These are phyloP conservation scores for Polydrusus cervinus DNA, from an alignment of 2,888 invertebrate species.

Conservation along the genomic window DNA sequence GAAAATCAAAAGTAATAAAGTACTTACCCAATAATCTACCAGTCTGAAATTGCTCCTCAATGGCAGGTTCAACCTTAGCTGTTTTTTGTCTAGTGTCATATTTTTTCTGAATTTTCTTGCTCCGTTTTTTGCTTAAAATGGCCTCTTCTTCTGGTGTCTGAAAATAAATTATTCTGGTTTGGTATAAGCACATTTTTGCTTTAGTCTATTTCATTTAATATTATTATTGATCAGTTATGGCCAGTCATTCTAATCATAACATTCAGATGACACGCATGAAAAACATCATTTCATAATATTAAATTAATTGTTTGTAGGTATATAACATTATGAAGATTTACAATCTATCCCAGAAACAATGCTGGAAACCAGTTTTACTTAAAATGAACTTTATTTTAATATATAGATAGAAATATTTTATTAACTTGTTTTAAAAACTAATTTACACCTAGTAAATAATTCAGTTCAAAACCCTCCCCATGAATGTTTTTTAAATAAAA, in stretches of 20 bases:
- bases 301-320: no score
- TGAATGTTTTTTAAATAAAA: no score
- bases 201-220: neutral
- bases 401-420: constrained; percentile 1
- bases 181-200: neutral
- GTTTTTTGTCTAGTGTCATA: constrained; percentile 93
- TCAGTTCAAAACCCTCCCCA: no score
- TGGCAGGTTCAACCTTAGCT: constrained; percentile 93
- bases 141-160: constrained; percentile 96
- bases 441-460: no score
- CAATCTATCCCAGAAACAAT: no score
- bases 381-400: no score
- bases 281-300: constrained; percentile 67
- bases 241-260: constrained; percentile 59
- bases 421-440: no score
- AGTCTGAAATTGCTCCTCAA: constrained; percentile 98
- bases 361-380: no score
- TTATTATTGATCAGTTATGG: constrained; percentile 12
- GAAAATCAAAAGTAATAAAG: no score
- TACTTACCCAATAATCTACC: constrained; percentile 92
- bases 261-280: constrained; percentile 78
- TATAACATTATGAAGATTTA: no score
- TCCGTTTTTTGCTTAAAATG: constrained; percentile 93
- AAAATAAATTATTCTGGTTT: constrained; percentile 58
- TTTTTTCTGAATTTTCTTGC: constrained; percentile 94